Evolutionary conservation across 2,888 invertebrate genomes (phyloP).

Genomic region (Eristalinus sepulchralis): DNA sequence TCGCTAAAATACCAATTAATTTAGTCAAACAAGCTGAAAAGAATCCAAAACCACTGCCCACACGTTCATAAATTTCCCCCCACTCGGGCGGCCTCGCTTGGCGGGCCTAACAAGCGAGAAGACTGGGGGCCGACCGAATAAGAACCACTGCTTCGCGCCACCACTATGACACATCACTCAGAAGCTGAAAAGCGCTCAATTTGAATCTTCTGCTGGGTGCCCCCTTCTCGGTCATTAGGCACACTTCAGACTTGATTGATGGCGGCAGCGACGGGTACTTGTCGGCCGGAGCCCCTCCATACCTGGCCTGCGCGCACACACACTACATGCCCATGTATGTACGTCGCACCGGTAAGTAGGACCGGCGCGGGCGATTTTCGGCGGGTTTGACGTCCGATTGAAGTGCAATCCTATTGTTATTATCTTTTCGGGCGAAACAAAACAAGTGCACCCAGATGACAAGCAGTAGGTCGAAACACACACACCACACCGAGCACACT

Average conservation of each 20-base stretch:
- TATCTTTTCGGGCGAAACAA: slow-evolving; percentile 57
- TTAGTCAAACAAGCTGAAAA: slow-evolving; percentile 49
- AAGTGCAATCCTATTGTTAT: slow-evolving; percentile 63
- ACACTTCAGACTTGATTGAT: slow-evolving; percentile 67
- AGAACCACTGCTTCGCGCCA: slow-evolving; percentile 18
- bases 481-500: too few species aligned
- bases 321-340: background rate
- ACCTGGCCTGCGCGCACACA: slow-evolving; percentile 33
- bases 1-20: slow-evolving; percentile 66
- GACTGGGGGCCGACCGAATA: slow-evolving; percentile 8
- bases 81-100: slow-evolving; percentile 17
- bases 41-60: slow-evolving; percentile 47
- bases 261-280: slow-evolving; percentile 49
- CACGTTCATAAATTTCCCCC: slow-evolving; percentile 56
- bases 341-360: background rate
- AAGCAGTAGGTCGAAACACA: slow-evolving; percentile 65
- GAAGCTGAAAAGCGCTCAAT: slow-evolving; percentile 62
- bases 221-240: slow-evolving; percentile 59
- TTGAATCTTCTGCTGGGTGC: slow-evolving; percentile 50
- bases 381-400: slow-evolving; percentile 32
- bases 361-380: slow-evolving; percentile 9
- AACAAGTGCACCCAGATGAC: slow-evolving; percentile 65
- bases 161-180: slow-evolving; percentile 34
- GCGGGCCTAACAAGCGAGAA: slow-evolving; percentile 15
- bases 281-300: slow-evolving; percentile 10